Evolutionary conservation across 92 coral and sea anemone genomes (phyloP), one percentile per base, ranked within the genome.

Genomic region (Phenganax stokvisi): DNA sequence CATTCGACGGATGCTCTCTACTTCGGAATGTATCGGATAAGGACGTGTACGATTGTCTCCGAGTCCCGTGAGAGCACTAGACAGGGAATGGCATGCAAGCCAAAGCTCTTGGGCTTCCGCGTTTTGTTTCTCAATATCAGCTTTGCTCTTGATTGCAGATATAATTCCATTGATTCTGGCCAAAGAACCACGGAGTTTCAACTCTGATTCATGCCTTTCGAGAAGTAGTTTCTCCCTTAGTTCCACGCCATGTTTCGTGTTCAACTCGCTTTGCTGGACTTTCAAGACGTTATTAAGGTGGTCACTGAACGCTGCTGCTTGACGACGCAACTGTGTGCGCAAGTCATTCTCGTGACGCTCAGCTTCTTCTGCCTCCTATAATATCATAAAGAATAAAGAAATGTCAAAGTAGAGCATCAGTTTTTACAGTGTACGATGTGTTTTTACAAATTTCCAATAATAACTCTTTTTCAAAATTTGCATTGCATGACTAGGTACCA

Each of bases 251-350:
- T 78, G 72, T 62, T 92, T 91, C 86, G 80, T 71, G 29, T 89
- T 85, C 81, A 94, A 84, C 82, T 94, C 97, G 71, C 77, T 81
- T 12, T 89, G 91, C 81, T 94, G 98, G 44, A 94, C 96, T 51
- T 85, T 91, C 64, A 94, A 85, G 56, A 94, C 98, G 71, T 94
- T 97, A 53, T 90, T 81, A 67, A 94, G 88, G 83, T 94, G 92
- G 86, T 94, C 98, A 71, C 97, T 88, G 84, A 90, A 94, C 15
- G 96, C 98, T 44, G 98, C 96, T 30, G 98, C 98, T 84, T 94
- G 98, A 29, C 98, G 91, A 82, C 98, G 98, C 28, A 94, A 88
- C 79, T 94, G 98, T 61, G 90, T 93, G 20, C 98, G 94, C 44
- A 94, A 76, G 63, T 84, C 90, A 15, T 87, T 74, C 84, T 94